These are phyloP conservation scores for Epinephelus cyanopodus DNA, from an alignment of 2,113 vertebrate species.

Conservation along the genomic window DNA sequence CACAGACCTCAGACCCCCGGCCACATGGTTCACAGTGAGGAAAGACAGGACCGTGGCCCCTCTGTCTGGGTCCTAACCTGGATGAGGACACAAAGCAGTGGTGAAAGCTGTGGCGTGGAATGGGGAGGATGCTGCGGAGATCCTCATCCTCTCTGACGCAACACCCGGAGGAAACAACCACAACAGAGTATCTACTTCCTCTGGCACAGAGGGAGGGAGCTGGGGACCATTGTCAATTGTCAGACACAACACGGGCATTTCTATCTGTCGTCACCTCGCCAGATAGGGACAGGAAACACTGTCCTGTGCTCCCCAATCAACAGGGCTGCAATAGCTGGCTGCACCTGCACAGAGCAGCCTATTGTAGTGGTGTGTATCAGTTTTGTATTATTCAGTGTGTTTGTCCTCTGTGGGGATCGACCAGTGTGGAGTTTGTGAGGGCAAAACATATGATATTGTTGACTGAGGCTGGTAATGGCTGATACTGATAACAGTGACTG, in stretches of 20 bases:
- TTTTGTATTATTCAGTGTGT: conserved; percentile 17
- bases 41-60: conserved; percentile 39
- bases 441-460: conserved; percentile 23
- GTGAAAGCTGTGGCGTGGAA: conserved; percentile 31
- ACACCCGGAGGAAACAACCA: conserved; percentile 59
- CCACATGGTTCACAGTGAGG: conserved; percentile 22
- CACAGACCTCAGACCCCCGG: not conserved
- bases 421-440: not conserved
- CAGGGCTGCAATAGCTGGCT: conserved; percentile 43
- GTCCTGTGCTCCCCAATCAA: conserved; percentile 52
- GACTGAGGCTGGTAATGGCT: conserved; percentile 45
- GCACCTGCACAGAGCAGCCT: conserved; percentile 73
- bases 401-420: conserved; percentile 45
- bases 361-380: conserved; percentile 48
- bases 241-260: conserved; percentile 76
- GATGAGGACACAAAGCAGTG: conserved; percentile 56
- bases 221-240: conserved; percentile 54
- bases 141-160: conserved; percentile 57
- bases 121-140: conserved; percentile 37
- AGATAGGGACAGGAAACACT: conserved; percentile 70
- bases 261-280: conserved; percentile 58
- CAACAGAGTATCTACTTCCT: conserved; percentile 56
- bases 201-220: conserved; percentile 10
- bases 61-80: conserved; percentile 56
- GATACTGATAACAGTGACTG: conserved; percentile 25